Conservation (phyloP, 2,113 vertebrate genomes). For the Prolemur simus region DNA sequence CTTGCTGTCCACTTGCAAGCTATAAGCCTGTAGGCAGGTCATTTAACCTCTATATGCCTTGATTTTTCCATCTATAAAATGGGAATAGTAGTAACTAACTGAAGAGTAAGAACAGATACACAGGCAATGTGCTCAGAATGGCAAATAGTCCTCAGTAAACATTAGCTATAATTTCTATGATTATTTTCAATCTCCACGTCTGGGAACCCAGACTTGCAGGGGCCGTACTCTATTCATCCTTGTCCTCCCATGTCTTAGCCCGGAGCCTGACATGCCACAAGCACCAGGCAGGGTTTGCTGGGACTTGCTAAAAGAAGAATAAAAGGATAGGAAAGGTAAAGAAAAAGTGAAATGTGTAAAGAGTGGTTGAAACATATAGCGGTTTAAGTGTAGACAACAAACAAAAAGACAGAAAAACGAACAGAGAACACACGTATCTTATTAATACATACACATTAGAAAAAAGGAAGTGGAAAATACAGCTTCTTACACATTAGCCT, state of each 20-base stretch:
- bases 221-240: not conserved
- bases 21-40: not conserved
- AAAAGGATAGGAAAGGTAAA: not conserved
- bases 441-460: fast-evolving
- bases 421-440: not conserved
- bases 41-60: not conserved
- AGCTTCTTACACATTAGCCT: fast-evolving
- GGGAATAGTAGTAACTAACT: not conserved
- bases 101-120: not conserved
- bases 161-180: not conserved
- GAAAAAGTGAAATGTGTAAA: not conserved
- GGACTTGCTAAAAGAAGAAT: not conserved
- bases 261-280: not conserved
- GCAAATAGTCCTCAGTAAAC: too few relatives aligned
- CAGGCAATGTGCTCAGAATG: not conserved
- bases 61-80: not conserved
- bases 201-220: not conserved
- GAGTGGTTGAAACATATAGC: not conserved
- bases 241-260: not conserved
- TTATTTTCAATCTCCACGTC: not conserved
- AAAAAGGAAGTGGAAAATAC: not conserved
- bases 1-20: too few relatives aligned
- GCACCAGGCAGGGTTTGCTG: not conserved
- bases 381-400: not conserved
- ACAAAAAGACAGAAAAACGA: too few relatives aligned